These are phyloP conservation scores for Rhabdophis nuchalis DNA, from an alignment of 2,797 vertebrate species.

Conservation along the genomic window DNA sequence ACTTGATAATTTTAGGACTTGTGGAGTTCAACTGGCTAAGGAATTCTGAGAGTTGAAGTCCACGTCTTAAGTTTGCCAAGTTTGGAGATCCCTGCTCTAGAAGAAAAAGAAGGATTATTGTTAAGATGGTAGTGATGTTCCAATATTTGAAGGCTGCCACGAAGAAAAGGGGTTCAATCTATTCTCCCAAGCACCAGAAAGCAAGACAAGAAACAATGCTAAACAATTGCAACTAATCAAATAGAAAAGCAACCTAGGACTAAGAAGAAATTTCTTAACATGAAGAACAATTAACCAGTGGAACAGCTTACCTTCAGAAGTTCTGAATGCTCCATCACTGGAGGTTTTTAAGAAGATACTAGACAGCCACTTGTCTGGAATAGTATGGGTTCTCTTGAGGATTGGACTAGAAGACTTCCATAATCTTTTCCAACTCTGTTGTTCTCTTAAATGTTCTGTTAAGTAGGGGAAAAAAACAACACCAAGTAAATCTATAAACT, in stretches of 20 bases:
- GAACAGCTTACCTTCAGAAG: background rate
- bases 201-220: background rate
- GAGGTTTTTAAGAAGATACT: background rate
- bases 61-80: background rate
- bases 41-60: background rate
- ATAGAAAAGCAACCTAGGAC: background rate
- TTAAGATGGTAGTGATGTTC: background rate
- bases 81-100: background rate
- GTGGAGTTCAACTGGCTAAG: background rate
- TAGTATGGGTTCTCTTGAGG: background rate
- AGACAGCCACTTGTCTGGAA: background rate
- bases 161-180: background rate
- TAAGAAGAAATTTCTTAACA: background rate
- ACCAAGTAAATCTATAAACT: background rate
- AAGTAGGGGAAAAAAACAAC: background rate
- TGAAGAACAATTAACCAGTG: background rate
- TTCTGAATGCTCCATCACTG: background rate
- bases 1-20: background rate
- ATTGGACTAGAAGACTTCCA: background rate
- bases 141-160: background rate
- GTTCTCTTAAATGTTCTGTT: background rate
- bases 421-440: background rate
- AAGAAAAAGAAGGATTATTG: background rate
- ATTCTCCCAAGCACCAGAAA: background rate
- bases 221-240: background rate